A percentile compares a stretch with the other conserved stretches of the same genome.
phyloP scores from a whole-genome alignment of 2,888 invertebrate species.

The Liopterus haemorrhoidalis region DNA sequence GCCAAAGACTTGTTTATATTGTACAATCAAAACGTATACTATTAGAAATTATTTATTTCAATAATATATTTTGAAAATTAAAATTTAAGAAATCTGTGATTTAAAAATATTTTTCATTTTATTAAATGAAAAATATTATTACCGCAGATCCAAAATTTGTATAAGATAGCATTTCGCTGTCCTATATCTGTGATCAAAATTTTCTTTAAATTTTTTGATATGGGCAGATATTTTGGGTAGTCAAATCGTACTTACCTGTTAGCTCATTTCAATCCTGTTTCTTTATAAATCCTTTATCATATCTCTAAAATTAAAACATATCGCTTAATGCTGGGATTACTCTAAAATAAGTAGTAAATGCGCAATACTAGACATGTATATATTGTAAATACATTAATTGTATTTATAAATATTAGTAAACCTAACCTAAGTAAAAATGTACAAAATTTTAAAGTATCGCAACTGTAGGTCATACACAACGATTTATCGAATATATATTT shows the following conservation, averaged over 20 bases:
- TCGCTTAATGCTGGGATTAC: slow-evolving; percentile 46
- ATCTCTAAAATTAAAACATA: slow-evolving; percentile 45
- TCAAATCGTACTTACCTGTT: too few species aligned
- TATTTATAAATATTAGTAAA: slow-evolving; percentile 11
- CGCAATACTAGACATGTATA: slow-evolving; percentile 21
- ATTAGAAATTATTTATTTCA: too few species aligned
- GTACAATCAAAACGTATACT: too few species aligned
- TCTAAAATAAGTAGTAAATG: slow-evolving; percentile 15
- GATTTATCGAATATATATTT: slow-evolving; percentile 40
- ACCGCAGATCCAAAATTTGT: too few species aligned
- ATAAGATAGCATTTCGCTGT: too few species aligned
- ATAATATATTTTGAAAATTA: too few species aligned
- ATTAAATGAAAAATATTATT: too few species aligned
- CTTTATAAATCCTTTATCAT: slow-evolving; percentile 40
- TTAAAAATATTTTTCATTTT: too few species aligned
- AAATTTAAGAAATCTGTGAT: too few species aligned
- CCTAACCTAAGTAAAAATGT: slow-evolving; percentile 16
- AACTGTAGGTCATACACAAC: slow-evolving; percentile 35
- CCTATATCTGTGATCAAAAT: slow-evolving; percentile 21
- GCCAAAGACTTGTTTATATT: too few species aligned
- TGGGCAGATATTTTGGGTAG: slow-evolving; percentile 4
- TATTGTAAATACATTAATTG: slow-evolving; percentile 19
- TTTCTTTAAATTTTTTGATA: slow-evolving; percentile 2
- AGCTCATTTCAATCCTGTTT: too few species aligned
- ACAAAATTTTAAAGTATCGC: slow-evolving; percentile 15